phyloP scores from a whole-genome alignment of 2,888 invertebrate species.

The Cyclophora punctaria region DNA sequence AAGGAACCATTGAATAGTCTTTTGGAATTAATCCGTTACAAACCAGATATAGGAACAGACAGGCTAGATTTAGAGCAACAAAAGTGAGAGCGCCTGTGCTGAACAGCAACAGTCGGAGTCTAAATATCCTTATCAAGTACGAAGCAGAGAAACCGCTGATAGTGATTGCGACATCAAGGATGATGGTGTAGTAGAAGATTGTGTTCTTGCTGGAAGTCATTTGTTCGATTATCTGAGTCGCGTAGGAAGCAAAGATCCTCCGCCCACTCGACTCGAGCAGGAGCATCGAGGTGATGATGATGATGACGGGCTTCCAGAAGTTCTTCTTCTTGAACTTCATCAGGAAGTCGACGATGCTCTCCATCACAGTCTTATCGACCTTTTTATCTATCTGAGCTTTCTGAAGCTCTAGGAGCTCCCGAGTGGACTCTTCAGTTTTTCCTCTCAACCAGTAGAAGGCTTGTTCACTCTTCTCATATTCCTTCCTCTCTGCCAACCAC shows the following conservation, averaged over 20 bases:
- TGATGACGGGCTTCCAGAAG: slow-evolving; percentile 40
- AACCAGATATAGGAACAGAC: slow-evolving; percentile 34
- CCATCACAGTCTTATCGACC: slow-evolving; percentile 5
- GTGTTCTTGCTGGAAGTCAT: slow-evolving; percentile 30
- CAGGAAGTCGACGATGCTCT: slow-evolving; percentile 18
- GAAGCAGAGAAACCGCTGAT: slow-evolving; percentile 35
- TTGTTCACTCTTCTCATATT: slow-evolving; percentile 15
- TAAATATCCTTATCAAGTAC: slow-evolving; percentile 38
- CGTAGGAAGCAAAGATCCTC: slow-evolving; percentile 46
- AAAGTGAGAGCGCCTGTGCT: slow-evolving; percentile 35
- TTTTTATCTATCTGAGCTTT: slow-evolving; percentile 23
- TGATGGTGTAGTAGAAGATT: slow-evolving; percentile 40
- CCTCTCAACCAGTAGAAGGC: slow-evolving; percentile 68
- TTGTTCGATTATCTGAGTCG: slow-evolving; percentile 41
- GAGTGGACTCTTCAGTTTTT: slow-evolving; percentile 38
- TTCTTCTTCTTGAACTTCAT: slow-evolving; percentile 39
- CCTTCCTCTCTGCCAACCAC: slow-evolving; percentile 20
- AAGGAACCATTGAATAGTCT: slow-evolving; percentile 30
- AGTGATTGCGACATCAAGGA: slow-evolving; percentile 41
- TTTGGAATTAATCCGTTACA: slow-evolving; percentile 25
- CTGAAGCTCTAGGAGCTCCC: slow-evolving; percentile 36
- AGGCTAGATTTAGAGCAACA: slow-evolving; percentile 26
- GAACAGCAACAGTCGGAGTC: slow-evolving; percentile 41
- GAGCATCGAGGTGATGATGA: slow-evolving; percentile 29
- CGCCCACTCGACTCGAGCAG: slow-evolving; percentile 43